Evolutionary conservation across 2,113 vertebrate species (phyloP).

Genomic region (Nannospalax galili): DNA sequence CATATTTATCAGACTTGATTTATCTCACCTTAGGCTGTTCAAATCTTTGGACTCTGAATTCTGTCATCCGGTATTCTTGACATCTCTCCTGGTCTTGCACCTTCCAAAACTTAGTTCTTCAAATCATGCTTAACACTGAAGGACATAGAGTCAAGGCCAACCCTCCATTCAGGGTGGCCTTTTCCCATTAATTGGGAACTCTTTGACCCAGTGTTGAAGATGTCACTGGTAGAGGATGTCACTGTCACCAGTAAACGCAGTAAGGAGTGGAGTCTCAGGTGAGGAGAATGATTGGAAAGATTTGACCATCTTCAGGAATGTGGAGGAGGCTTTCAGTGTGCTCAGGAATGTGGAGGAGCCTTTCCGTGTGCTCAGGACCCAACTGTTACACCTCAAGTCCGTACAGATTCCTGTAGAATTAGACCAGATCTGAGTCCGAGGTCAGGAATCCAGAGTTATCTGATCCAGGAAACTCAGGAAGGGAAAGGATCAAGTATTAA

Average conservation of each 20-base stretch:
- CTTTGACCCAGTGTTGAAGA: background rate
- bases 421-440: background rate
- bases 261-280: background rate
- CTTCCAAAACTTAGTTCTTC: background rate
- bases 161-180: background rate
- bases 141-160: background rate
- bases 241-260: too few relatives aligned
- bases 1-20: background rate
- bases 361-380: background rate
- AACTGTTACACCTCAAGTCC: background rate
- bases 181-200: background rate
- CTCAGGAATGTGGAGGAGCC: background rate
- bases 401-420: background rate
- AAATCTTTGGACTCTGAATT: background rate
- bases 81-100: background rate
- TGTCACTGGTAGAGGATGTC: too few relatives aligned
- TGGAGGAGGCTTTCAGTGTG: background rate
- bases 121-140: background rate
- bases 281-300: background rate
- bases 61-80: background rate
- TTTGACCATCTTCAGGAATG: background rate
- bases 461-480: background rate
- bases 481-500: slow-evolving; percentile 24
- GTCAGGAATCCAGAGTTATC: background rate
- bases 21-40: background rate